These are phyloP conservation scores for Gymnocypris eckloni DNA, from an alignment of 2,797 vertebrate genomes.

Conservation along the genomic window DNA sequence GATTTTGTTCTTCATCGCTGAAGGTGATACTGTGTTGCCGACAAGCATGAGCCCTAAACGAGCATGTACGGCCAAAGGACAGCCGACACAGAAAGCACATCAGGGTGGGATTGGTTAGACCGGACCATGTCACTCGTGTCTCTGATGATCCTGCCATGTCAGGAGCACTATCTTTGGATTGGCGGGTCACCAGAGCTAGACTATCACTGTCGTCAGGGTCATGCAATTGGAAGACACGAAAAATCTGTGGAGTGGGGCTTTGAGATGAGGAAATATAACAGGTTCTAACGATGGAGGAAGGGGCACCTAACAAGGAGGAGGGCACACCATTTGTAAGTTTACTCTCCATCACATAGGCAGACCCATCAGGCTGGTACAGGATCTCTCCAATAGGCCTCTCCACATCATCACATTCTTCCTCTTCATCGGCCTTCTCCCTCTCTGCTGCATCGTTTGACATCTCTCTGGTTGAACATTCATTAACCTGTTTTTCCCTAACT, in stretches of 20 bases:
- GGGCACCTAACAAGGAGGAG: slow-evolving; percentile 32
- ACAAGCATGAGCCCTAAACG: slow-evolving; percentile 85
- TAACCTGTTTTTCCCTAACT: slow-evolving; percentile 75
- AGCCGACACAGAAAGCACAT: slow-evolving; percentile 91
- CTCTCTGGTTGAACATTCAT: slow-evolving; percentile 77
- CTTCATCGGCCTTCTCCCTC: slow-evolving; percentile 76
- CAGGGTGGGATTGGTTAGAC: slow-evolving; percentile 87
- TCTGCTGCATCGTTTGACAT: slow-evolving; percentile 56
- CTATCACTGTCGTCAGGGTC: slow-evolving; percentile 88
- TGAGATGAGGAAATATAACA: slow-evolving; percentile 90
- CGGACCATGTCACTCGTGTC: slow-evolving; percentile 84
- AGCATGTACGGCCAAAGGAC: slow-evolving; percentile 85
- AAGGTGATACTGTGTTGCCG: slow-evolving; percentile 87
- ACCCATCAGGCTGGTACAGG: slow-evolving; percentile 87
- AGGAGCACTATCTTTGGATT: slow-evolving; percentile 90
- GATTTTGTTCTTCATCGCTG: slow-evolving; percentile 85
- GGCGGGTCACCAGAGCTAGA: slow-evolving; percentile 88
- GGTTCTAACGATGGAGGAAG: slow-evolving; percentile 81
- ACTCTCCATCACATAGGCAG: slow-evolving; percentile 86
- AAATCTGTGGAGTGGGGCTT: slow-evolving; percentile 88
- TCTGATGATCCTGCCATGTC: slow-evolving; percentile 86
- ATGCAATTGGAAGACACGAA: slow-evolving; percentile 89
- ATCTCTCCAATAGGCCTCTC: slow-evolving; percentile 88
- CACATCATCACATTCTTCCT: slow-evolving; percentile 78
- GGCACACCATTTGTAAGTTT: slow-evolving; percentile 78